A percentile compares a stretch with the other conserved stretches of the same genome.
phyloP scores from a whole-genome alignment of 2,888 invertebrate genomes.

The Callinectes sapidus region DNA sequence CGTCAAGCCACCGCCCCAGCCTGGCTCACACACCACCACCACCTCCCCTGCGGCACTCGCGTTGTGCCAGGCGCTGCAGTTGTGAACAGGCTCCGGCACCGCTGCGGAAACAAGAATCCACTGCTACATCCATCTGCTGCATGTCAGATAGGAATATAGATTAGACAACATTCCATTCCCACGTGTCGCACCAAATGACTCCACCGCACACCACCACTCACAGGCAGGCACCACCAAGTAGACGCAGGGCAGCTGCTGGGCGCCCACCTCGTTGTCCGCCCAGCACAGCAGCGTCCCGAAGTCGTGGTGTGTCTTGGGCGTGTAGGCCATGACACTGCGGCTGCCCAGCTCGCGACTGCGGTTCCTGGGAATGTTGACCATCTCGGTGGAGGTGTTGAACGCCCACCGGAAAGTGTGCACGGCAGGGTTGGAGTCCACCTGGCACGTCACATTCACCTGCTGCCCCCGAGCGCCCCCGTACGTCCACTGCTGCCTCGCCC shows the following conservation, averaged over 20 bases:
- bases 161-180: background rate
- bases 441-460: conserved; percentile 83
- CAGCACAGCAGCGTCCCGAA: conserved; percentile 92
- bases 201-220: conserved; percentile 53
- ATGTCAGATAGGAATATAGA: background rate
- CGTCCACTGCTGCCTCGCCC: conserved; percentile 82
- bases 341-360: conserved; percentile 82
- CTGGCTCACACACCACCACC: conserved; percentile 62
- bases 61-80: conserved; percentile 70
- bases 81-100: conserved; percentile 67
- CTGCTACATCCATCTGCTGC: background rate
- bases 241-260: conserved; percentile 88
- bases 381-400: conserved; percentile 81
- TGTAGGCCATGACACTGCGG: conserved; percentile 87
- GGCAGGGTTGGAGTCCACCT: conserved; percentile 85
- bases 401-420: conserved; percentile 90
- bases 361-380: conserved; percentile 73
- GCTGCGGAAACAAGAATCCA: conserved; percentile 52
- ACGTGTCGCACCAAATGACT: background rate
- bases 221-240: conserved; percentile 87
- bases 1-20: conserved; percentile 71
- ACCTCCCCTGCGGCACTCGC: conserved; percentile 65
- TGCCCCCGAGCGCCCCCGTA: conserved; percentile 86
- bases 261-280: conserved; percentile 89
- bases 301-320: conserved; percentile 90